Conservation (phyloP, 2,888 invertebrate species). For the Heliconius erato region DNA sequence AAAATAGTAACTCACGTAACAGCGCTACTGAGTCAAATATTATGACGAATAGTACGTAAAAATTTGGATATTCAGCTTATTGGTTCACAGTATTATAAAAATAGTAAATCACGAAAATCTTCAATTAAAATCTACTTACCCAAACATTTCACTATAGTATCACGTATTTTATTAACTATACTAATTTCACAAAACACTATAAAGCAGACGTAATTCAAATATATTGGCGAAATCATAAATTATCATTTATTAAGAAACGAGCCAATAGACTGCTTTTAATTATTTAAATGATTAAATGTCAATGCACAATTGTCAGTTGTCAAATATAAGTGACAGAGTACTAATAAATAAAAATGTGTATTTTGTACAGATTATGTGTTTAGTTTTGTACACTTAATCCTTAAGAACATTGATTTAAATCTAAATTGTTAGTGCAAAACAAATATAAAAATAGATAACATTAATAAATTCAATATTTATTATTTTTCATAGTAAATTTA, state of each 20-base stretch:
- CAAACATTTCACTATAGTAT: slow-evolving; percentile 46
- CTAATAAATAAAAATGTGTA: background rate
- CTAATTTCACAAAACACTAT: slow-evolving; percentile 28
- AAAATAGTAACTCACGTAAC: slow-evolving; percentile 28
- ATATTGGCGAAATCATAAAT: slow-evolving; percentile 37
- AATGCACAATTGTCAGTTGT: slow-evolving; percentile 23
- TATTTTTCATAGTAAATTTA: background rate
- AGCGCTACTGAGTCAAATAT: slow-evolving; percentile 18
- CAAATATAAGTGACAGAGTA: slow-evolving; percentile 1
- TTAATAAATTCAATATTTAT: too few species aligned
- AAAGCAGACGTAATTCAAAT: slow-evolving; percentile 32
- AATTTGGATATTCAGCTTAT: slow-evolving; percentile 14
- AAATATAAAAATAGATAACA: background rate
- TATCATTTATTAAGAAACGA: slow-evolving; percentile 39
- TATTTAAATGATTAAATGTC: slow-evolving; percentile 29
- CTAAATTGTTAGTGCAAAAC: background rate
- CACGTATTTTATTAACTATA: slow-evolving; percentile 24
- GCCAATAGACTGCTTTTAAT: slow-evolving; percentile 38
- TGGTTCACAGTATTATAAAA: slow-evolving; percentile 30
- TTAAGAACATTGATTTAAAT: background rate
- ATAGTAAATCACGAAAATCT: slow-evolving; percentile 29
- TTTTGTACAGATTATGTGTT: background rate
- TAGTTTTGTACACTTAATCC: background rate
- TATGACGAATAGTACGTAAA: slow-evolving; percentile 16
- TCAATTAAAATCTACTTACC: slow-evolving; percentile 47